Conservation (phyloP, 2,888 invertebrate species). For the Lycia hirtaria region DNA sequence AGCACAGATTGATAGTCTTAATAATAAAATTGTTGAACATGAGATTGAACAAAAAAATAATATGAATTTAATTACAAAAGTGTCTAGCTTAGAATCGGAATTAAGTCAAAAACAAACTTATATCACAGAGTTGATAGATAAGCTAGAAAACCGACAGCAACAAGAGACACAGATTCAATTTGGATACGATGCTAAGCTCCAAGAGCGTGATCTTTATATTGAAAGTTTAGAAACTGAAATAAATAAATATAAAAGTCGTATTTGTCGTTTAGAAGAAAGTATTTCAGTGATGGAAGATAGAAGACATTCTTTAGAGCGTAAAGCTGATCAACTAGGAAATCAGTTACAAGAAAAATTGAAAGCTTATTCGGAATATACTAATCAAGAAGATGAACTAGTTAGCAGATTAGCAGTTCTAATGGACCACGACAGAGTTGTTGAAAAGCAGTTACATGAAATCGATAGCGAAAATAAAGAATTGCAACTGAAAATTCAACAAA, state of each 20-base stretch:
- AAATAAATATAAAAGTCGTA: conserved; percentile 86
- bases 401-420: conserved; percentile 86
- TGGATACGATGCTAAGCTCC: conserved; percentile 88
- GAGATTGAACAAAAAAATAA: conserved; percentile 76
- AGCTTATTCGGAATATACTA: conserved; percentile 85
- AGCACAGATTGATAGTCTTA: conserved; percentile 64
- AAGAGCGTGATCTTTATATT: conserved; percentile 90
- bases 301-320: conserved; percentile 85
- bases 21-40: conserved; percentile 71
- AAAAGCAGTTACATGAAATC: conserved; percentile 86
- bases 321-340: conserved; percentile 86
- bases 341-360: conserved; percentile 86
- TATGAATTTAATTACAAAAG: conserved; percentile 69
- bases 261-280: conserved; percentile 88
- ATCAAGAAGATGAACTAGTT: conserved; percentile 87
- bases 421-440: conserved; percentile 87
- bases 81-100: conserved; percentile 69
- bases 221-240: conserved; percentile 90
- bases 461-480: conserved; percentile 84
- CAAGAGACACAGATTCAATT: conserved; percentile 70
- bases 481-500: conserved; percentile 80
- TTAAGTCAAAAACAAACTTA: conserved; percentile 68
- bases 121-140: conserved; percentile 63
- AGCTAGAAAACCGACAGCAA: conserved; percentile 66
- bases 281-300: conserved; percentile 86